A percentile compares a stretch with the other conserved stretches of the same genome.
Evolutionary conservation across 2,797 vertebrate genomes (phyloP).

Genomic region (Hoplostethus atlanticus): DNA sequence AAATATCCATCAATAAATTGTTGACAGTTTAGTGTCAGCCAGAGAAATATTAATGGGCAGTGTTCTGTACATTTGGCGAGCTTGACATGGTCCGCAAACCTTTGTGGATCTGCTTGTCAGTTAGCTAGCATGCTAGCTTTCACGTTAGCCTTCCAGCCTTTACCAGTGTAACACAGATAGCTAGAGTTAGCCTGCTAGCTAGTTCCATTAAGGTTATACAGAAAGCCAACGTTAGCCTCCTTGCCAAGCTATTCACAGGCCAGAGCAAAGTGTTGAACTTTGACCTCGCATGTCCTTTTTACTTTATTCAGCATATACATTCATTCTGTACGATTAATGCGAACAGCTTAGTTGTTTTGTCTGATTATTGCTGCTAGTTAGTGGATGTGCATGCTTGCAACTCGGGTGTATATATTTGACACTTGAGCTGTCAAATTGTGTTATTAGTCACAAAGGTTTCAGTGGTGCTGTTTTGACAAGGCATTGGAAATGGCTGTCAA

Average conservation of each 20-base stretch:
- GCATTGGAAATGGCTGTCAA: background rate
- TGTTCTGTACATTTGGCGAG: background rate
- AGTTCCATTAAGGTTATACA: conserved; percentile 2
- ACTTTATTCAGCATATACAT: background rate
- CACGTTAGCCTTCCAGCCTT: conserved; percentile 13
- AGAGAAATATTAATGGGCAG: rapidly evolving
- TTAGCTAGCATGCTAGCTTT: conserved; percentile 47
- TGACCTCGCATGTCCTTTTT: conserved; percentile 48
- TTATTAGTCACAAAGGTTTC: too few species aligned
- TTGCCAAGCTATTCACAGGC: background rate
- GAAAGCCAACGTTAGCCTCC: conserved; percentile 12
- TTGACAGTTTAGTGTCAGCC: background rate
- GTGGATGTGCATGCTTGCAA: background rate
- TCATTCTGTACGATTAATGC: background rate
- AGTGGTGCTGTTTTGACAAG: background rate
- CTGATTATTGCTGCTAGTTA: background rate
- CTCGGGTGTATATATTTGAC: background rate
- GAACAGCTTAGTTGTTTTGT: background rate
- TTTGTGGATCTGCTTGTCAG: conserved; percentile 32
- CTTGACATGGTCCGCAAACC: conserved; percentile 6
- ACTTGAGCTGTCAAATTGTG: background rate
- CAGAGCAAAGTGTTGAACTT: conserved; percentile 22
- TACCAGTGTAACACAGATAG: background rate
- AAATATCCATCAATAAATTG: background rate
- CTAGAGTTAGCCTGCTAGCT: conserved; percentile 25